Base-by-base conservation (phyloP, 2,888 invertebrate genomes). In the Xestoiulus laeticollis region DNA sequence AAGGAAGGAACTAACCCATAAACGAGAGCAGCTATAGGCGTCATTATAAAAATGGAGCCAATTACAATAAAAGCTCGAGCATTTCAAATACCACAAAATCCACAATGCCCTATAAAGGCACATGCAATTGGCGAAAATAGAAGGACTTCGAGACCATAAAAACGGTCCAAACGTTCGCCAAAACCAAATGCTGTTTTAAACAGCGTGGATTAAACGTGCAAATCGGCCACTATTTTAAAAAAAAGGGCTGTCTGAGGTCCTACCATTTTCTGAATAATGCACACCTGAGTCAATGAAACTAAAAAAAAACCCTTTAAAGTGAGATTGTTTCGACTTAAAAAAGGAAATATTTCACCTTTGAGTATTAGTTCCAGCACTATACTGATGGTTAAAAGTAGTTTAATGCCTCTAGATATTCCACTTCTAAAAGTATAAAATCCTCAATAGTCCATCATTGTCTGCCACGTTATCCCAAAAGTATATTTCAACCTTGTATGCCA, bases 41-140 rank as follows among this genome's bases (percentile, higher is more conserved):
- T 68, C 68, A 68, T 68, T 68, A 68, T 68, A 68, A 68, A 68
- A 68, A 68, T 68, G 68, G 68, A 68, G 68, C 68, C 68, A 68
- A 68, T 68, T 68, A 68, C 68, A 68, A 68, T 68, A 68, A 68
- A 68, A 68, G 68, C 68, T 26, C 12, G 68, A 26, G 68, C 68
- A 68, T 68, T 68, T 68, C 26, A 68, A 68, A 68, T 14, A 14
- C 68, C 68, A 26, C 68, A 68, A 68, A n/a, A 68, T 68, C 68
- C 68, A 68, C 68, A 68, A 68, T 68, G 68, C 26, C 68, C 68
- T 26, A 68, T 68, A 68, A 68, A 68, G 16, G 68, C 68, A 26
- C 8, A 68, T 26, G 68, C 68, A 68, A 68, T 68, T 68, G 68
- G 26, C 68, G 68, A 68, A 68, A 68, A 68, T 68, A 68, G 68